Evolutionary conservation across 2,797 vertebrate genomes (phyloP).

Genomic region (Sebastes trivittatus): DNA sequence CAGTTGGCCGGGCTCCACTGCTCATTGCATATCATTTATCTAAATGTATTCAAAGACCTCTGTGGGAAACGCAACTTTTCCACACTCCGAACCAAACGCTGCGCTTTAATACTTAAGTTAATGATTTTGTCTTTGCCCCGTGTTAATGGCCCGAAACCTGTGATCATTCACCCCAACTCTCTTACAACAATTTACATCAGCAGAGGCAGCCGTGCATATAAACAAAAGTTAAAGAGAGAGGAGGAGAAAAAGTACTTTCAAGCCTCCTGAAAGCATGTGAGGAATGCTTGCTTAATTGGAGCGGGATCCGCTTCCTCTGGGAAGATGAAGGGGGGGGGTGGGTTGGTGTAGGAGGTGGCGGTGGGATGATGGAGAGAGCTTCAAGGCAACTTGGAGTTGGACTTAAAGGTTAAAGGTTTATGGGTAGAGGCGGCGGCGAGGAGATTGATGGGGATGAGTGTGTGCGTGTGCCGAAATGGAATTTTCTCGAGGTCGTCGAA

Average conservation of each 20-base stretch:
- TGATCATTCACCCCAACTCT: constrained; percentile 44
- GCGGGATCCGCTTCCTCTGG: constrained; percentile 65
- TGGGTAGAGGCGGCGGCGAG: constrained; percentile 42
- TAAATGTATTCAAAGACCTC: not conserved
- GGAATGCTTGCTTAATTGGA: constrained; percentile 79
- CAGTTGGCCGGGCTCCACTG: not conserved
- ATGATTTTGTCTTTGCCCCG: constrained; percentile 31
- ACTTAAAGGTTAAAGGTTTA: constrained; percentile 71
- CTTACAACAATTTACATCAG: constrained; percentile 69
- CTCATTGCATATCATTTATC: not conserved
- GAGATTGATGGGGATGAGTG: constrained; percentile 70
- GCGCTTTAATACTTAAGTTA: constrained; percentile 4
- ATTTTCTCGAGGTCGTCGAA: constrained; percentile 61
- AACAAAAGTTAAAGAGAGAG: constrained; percentile 59
- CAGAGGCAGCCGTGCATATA: constrained; percentile 54
- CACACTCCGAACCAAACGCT: not conserved
- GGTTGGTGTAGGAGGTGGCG: constrained; percentile 15
- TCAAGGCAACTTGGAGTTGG: constrained; percentile 45
- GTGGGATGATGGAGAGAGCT: constrained; percentile 58
- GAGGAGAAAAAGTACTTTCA: constrained; percentile 45
- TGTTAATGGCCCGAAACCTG: constrained; percentile 39
- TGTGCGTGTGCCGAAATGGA: constrained; percentile 60
- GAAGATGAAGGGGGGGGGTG: constrained; percentile 3
- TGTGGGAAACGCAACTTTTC: not conserved
- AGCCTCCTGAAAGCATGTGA: constrained; percentile 63